Evolutionary conservation across 2,797 vertebrate genomes (phyloP).

Genomic region (Crypturellus tataupa): DNA sequence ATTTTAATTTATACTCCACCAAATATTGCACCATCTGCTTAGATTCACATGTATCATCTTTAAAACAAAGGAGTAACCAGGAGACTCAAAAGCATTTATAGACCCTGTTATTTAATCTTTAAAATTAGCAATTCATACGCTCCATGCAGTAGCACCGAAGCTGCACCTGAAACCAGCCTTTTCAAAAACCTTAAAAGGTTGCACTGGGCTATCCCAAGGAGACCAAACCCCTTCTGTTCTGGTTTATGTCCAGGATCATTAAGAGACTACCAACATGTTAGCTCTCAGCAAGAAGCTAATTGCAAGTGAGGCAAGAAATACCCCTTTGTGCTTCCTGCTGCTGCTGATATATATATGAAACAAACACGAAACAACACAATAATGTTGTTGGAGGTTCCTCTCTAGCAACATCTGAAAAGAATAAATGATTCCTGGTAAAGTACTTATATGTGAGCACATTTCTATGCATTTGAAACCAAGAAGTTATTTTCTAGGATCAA

Average conservation of each 20-base stretch:
- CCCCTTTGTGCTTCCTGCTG: not conserved
- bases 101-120: not conserved
- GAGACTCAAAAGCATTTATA: not conserved
- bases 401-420: not conserved
- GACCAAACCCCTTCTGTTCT: not conserved
- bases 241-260: not conserved
- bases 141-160: not conserved
- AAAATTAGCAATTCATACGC: not conserved
- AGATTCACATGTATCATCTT: not conserved
- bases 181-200: not conserved
- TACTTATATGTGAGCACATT: rapidly evolving
- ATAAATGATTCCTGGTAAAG: not conserved
- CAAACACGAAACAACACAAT: not conserved
- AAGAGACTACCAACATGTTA: not conserved
- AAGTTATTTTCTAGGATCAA: not conserved
- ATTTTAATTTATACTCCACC: not conserved
- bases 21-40: not conserved
- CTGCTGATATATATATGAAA: not conserved
- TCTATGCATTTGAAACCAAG: not conserved
- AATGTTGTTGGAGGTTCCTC: not conserved
- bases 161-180: not conserved
- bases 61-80: not conserved
- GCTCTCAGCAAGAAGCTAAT: not conserved
- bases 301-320: not conserved
- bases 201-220: not conserved